These are phyloP conservation scores for Poecilobothrus nobilitatus DNA, from an alignment of 2,888 invertebrate genomes.

Conservation along the genomic window DNA sequence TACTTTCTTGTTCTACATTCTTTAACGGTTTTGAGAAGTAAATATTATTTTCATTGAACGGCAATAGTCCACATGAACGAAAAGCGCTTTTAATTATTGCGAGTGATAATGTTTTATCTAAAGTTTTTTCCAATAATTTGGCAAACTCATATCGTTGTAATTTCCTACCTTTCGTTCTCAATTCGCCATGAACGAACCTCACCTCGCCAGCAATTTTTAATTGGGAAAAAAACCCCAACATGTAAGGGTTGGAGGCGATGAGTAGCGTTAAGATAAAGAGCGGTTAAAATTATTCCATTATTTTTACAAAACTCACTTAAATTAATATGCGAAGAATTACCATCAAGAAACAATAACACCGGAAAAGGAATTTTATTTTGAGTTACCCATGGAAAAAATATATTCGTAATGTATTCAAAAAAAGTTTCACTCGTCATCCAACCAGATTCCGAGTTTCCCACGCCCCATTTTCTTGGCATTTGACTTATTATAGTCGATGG, in stretches of 20 bases:
- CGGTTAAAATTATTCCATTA: background rate
- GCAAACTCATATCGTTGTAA: too few species aligned
- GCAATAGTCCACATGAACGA: too few species aligned
- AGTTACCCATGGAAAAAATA: conserved; percentile 27
- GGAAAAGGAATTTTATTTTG: background rate
- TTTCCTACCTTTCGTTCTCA: too few species aligned
- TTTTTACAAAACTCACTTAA: conserved; percentile 13
- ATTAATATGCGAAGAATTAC: conserved; percentile 4
- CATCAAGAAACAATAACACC: conserved; percentile 35
- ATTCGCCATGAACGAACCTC: too few species aligned
- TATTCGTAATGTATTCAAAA: conserved; percentile 5
- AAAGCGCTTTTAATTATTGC: too few species aligned
- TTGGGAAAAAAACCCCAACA: conserved; percentile 8
- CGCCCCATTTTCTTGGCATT: conserved; percentile 28
- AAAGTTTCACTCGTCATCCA: conserved; percentile 36
- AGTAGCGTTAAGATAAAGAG: conserved; percentile 3
- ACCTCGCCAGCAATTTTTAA: too few species aligned
- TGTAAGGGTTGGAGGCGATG: background rate
- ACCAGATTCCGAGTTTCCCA: conserved; percentile 36
- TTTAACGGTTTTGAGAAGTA: too few species aligned
- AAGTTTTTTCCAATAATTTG: too few species aligned
- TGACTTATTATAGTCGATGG: background rate
- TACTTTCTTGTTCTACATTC: too few species aligned
- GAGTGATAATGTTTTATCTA: too few species aligned
- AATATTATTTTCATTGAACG: too few species aligned